Evolutionary conservation across 2,888 invertebrate genomes (phyloP), one percentile per base, ranked within the genome.

Genomic region (Macroteleia sp.): DNA sequence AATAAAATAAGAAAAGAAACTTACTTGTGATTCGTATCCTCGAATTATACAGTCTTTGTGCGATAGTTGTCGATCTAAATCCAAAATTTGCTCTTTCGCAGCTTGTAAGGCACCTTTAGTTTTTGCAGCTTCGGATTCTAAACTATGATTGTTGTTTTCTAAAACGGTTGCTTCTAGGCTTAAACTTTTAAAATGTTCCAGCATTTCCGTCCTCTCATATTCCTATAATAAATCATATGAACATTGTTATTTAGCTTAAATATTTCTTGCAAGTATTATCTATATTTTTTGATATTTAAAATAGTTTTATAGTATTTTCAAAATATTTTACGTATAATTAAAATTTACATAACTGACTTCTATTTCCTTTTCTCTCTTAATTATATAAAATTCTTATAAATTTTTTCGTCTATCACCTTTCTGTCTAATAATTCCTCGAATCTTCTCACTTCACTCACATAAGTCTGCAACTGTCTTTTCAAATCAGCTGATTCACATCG

Each of bases 361-460:
- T n/a, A n/a, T n/a, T n/a, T n/a, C n/a, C 80, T 82, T 66, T 54
- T 66, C 46, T 34, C 19, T 14, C 41, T 67, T 59, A 75, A 64
- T 64, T 69, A 44, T 10, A 44, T 39, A 34, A 66, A 64, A 57
- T 59, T 46, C 44, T 20, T 22, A n/a, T n/a, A n/a, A n/a, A n/a
- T n/a, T n/a, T n/a, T 22, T 12, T 30, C 16, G 32, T 50, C 42
- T 69, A 54, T 70, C 46, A 94, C 95, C 92, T 95, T 95, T 81
- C 94, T 93, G 69, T 94, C 93, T 25, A 96, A 92, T 69, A 96
- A 91, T 84, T 96, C 96, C 90, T 96, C 96, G 75, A 95, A 95
- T 83, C 95, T 93, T 86, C 95, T 94, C 12, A 97, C 95, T 92
- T 96, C 96, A 83, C 94, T 94, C 3, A 96, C 96, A 91, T 97